Evolutionary conservation across 2,888 invertebrate genomes (phyloP), one percentile per base, ranked within the genome.

Genomic region (Lepetodrilus schrolli): DNA sequence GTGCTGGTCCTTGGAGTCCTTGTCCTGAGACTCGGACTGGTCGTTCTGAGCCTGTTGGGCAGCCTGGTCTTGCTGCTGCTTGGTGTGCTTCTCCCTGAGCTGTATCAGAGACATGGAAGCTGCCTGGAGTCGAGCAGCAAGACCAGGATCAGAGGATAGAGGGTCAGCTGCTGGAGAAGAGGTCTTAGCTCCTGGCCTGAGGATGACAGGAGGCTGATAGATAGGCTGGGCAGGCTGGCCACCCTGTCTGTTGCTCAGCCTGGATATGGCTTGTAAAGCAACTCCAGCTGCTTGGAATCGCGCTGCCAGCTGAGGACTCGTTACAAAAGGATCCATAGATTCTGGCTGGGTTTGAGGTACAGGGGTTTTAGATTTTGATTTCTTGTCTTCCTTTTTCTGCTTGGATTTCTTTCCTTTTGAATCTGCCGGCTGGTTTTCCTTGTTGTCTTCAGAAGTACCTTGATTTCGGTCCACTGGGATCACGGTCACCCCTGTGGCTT

Each of bases 251-350:
- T 23, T 58, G n/a, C 58, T 58, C 30, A 58, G 34, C 34, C 58
- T 26, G 10, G 58, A 58, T 23, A 58, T 58, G 30, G 58, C 58
- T 34, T 58, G 58, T 8, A 58, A 34, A 58, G 58, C 58, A 58
- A n/a, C n/a, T 2, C 58, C 58, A 4, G 58, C 58, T 34, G 58
- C 58, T 17, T 58, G 30, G 34, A 58, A 58, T 30, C 58, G 23
- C n/a, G 58, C 58, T 26, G 58, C 30, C 1, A 58, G 58, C 58
- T 58, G 58, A 17, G 58, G 58, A 5, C 34, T 30, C 17, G 26
- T 58, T 34, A 26, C n/a, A 30, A 58, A 58, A 13, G 58, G 58
- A 34, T 58, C 58, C 17, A 17, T 30, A 13, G 58, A 58, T 2
- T 17, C 7, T 48, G 17, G n/a, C 21, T 48, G 20, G 20, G 17